These are phyloP conservation scores for Meloe dianella DNA, from an alignment of 2,888 invertebrate species.

Conservation along the genomic window DNA sequence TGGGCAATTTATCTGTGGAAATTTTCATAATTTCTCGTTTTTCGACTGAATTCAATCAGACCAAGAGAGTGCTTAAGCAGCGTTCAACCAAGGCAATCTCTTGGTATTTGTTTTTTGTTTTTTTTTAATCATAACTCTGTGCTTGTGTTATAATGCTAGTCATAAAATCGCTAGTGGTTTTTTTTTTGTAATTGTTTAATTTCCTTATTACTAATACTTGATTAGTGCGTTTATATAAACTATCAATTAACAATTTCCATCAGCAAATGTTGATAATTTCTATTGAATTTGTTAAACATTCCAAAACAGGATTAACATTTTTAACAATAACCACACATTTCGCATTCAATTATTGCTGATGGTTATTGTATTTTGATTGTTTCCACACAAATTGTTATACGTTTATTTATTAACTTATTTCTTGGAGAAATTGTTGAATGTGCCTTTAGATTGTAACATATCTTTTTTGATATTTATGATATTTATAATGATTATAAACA, in stretches of 20 bases:
- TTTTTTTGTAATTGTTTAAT: conserved; percentile 20
- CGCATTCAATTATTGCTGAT: conserved; percentile 17
- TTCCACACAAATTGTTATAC: conserved; percentile 19
- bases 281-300: conserved; percentile 26
- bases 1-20: conserved; percentile 17
- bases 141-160: conserved; percentile 46
- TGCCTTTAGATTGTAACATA: conserved; percentile 38
- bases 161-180: conserved; percentile 40
- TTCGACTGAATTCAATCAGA: conserved; percentile 34
- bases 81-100: too few species aligned
- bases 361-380: conserved; percentile 1
- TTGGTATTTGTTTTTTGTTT: conserved; percentile 19
- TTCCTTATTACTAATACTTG: conserved; percentile 25
- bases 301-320: conserved; percentile 28
- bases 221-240: conserved; percentile 25
- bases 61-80: not conserved
- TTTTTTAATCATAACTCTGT: conserved; percentile 19
- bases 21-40: conserved; percentile 20
- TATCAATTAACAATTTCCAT: conserved; percentile 15
- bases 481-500: conserved; percentile 34
- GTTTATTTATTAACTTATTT: conserved; percentile 32
- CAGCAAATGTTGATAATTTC: conserved; percentile 8
- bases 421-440: conserved; percentile 27
- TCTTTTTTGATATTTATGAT: conserved; percentile 40
- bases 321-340: not conserved